These are phyloP conservation scores for Borostomias antarcticus DNA, from an alignment of 2,797 vertebrate species.

Conservation along the genomic window DNA sequence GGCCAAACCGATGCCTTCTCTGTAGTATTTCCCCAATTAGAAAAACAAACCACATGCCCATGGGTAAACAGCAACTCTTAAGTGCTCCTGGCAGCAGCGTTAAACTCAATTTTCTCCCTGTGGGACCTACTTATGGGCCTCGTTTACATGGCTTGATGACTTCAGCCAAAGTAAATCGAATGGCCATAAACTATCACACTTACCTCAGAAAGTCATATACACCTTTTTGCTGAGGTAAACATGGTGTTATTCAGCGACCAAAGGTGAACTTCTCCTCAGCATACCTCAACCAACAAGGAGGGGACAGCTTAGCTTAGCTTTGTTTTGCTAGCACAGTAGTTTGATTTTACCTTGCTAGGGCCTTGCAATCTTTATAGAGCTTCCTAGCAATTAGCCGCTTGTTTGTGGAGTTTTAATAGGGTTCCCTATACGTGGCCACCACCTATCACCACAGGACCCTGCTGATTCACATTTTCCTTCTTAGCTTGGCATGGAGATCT, in stretches of 20 bases:
- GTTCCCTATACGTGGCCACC: constrained; percentile 14
- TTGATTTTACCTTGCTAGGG: constrained; percentile 12
- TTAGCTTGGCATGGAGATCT: background rate
- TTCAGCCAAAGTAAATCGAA: constrained; percentile 14
- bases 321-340: background rate
- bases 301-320: background rate
- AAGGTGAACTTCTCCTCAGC: background rate
- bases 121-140: background rate
- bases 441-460: constrained; percentile 12
- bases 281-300: background rate
- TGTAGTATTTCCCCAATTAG: constrained; percentile 4
- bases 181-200: background rate
- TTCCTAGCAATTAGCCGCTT: constrained; percentile 34
- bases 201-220: background rate
- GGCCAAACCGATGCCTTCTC: background rate
- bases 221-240: constrained; percentile 7
- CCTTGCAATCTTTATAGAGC: constrained; percentile 34
- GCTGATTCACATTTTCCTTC: constrained; percentile 14
- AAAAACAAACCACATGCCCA: background rate
- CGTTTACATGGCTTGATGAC: constrained; percentile 2
- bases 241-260: background rate
- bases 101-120: background rate
- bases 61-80: background rate
- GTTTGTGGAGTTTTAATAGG: constrained; percentile 37
- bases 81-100: background rate